Percentiles rank a stretch among this genome's conserved stretches.
Conservation (phyloP, 2,797 vertebrate species). For the Paedocypris micromegethes region DNA sequence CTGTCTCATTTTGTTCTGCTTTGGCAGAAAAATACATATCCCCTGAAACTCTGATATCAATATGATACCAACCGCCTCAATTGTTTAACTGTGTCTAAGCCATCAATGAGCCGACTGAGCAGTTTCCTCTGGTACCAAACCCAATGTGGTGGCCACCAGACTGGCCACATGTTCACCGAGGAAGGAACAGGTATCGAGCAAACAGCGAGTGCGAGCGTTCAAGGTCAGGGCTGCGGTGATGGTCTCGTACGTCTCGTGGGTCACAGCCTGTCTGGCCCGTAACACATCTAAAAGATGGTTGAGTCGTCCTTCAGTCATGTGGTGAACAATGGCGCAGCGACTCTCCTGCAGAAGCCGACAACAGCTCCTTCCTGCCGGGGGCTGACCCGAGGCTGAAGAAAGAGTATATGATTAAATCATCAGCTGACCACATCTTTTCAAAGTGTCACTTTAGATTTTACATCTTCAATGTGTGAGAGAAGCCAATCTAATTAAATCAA, state of each 20-base stretch:
- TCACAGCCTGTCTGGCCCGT: slow-evolving; percentile 51
- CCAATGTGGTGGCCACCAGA: slow-evolving; percentile 49
- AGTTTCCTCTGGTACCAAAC: slow-evolving; percentile 38
- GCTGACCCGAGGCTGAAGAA: not conserved
- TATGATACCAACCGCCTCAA: not conserved
- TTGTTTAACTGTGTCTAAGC: not conserved
- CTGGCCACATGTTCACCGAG: slow-evolving; percentile 63
- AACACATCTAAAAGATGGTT: slow-evolving; percentile 64
- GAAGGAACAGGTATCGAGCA: slow-evolving; percentile 64
- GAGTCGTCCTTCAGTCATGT: slow-evolving; percentile 68
- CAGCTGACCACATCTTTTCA: not conserved
- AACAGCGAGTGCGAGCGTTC: slow-evolving; percentile 54
- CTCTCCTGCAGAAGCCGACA: slow-evolving; percentile 39
- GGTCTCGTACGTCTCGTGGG: slow-evolving; percentile 59
- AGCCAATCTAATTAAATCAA: not conserved
- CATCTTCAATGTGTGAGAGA: not conserved
- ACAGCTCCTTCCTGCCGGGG: slow-evolving; percentile 29
- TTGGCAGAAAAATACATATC: not conserved
- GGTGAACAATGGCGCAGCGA: slow-evolving; percentile 46
- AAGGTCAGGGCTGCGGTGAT: slow-evolving; percentile 58
- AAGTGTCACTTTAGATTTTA: not conserved
- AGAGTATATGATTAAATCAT: not conserved
- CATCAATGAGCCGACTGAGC: slow-evolving; percentile 7
- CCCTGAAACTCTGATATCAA: slow-evolving; percentile 1
- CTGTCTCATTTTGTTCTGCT: slow-evolving; percentile 1